Percentiles rank a stretch among this genome's conserved stretches.
Evolutionary conservation across 2,888 invertebrate species (phyloP).

Genomic region (Cosmorhoe ocellata): DNA sequence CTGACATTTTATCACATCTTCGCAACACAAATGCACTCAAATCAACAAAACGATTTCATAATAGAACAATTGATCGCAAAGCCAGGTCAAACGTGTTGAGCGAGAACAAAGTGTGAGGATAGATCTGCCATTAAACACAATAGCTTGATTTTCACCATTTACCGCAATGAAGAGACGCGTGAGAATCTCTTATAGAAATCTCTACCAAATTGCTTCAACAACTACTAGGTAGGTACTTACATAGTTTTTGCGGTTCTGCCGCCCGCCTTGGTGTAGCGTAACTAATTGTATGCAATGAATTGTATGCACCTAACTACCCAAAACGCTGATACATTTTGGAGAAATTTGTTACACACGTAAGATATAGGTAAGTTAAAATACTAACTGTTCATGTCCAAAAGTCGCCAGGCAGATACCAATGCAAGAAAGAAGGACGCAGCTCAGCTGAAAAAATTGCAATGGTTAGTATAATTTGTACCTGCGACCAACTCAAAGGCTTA

Average conservation of each 20-base stretch:
- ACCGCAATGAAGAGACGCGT: conserved; percentile 70
- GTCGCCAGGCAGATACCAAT: conserved; percentile 76
- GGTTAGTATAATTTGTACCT: conserved; percentile 17
- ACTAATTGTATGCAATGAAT: conserved; percentile 37
- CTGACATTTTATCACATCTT: conserved; percentile 18
- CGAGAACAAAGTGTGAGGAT: conserved; percentile 60
- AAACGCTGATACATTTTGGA: conserved; percentile 19
- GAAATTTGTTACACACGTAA: conserved; percentile 23
- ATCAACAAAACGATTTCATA: conserved; percentile 32
- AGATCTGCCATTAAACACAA: conserved; percentile 61
- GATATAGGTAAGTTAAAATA: conserved; percentile 43
- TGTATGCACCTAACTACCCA: conserved; percentile 7
- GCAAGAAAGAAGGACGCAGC: conserved; percentile 72
- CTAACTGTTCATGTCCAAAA: conserved; percentile 80
- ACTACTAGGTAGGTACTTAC: conserved; percentile 35
- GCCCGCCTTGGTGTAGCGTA: conserved; percentile 35
- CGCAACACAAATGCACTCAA: conserved; percentile 24
- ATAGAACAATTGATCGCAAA: conserved; percentile 55
- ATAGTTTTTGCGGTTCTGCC: conserved; percentile 61
- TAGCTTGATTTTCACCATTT: conserved; percentile 72
- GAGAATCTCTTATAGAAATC: conserved; percentile 73
- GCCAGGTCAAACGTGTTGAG: conserved; percentile 55
- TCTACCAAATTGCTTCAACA: conserved; percentile 63
- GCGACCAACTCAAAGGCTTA: background rate
- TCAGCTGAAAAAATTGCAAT: conserved; percentile 71